Conservation (phyloP, 2,113 vertebrate genomes). For the Colinus virginianus region DNA sequence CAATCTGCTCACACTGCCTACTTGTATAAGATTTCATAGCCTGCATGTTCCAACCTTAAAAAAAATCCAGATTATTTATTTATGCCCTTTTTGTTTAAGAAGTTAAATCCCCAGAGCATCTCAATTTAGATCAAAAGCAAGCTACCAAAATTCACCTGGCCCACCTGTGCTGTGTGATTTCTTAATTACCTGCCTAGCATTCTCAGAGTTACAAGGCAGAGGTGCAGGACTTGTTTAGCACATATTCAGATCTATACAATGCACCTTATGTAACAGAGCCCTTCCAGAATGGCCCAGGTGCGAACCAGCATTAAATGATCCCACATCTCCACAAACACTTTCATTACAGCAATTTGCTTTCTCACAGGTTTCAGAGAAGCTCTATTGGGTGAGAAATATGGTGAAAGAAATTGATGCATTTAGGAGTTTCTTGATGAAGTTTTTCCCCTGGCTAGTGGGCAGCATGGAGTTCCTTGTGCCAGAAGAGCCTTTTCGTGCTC, state of each 20-base stretch:
- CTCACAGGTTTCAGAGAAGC: constrained; percentile 33
- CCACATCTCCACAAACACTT: constrained; percentile 31
- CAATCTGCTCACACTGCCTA: constrained; percentile 39
- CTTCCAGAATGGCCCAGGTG: constrained; percentile 76
- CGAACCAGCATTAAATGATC: constrained; percentile 23
- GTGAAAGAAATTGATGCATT: background rate
- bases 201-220: constrained; percentile 71
- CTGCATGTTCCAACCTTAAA: constrained; percentile 72
- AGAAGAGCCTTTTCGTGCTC: background rate
- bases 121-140: constrained; percentile 87
- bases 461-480: background rate
- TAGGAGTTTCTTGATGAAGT: background rate
- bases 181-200: constrained; percentile 80
- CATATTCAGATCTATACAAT: constrained; percentile 62
- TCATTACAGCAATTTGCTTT: constrained; percentile 61
- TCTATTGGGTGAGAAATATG: background rate
- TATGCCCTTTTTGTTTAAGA: constrained; percentile 84
- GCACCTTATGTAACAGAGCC: constrained; percentile 29
- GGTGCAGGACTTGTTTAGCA: constrained; percentile 43
- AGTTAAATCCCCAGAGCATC: constrained; percentile 86
- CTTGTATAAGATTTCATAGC: constrained; percentile 68
- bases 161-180: constrained; percentile 82
- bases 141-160: constrained; percentile 83
- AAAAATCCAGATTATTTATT: constrained; percentile 81
- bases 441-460: background rate